These are phyloP conservation scores for Xenops minutus DNA, from an alignment of 2,797 vertebrate genomes.

Conservation along the genomic window DNA sequence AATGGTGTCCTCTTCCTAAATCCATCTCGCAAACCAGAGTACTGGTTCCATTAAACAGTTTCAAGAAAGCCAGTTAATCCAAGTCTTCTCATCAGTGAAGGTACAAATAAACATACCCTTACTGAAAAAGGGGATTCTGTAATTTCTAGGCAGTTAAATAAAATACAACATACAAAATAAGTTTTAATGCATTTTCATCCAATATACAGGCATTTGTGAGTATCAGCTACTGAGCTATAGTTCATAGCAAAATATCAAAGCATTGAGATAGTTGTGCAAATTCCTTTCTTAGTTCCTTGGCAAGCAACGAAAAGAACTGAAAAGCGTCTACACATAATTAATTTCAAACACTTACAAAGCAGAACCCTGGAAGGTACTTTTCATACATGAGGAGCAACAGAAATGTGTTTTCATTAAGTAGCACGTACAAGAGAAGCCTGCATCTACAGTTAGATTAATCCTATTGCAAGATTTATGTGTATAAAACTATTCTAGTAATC, in stretches of 20 bases:
- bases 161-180: conserved; percentile 28
- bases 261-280: background rate
- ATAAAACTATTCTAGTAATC: background rate
- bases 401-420: background rate
- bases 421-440: background rate
- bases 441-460: background rate
- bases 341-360: background rate
- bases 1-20: background rate
- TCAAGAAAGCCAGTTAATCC: background rate
- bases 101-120: background rate
- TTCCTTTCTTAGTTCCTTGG: conserved; percentile 8
- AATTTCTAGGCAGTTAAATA: background rate
- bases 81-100: background rate
- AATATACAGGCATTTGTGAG: conserved; percentile 30
- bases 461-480: background rate
- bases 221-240: conserved; percentile 56
- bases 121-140: background rate
- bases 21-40: background rate
- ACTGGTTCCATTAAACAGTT: background rate
- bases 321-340: background rate
- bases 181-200: conserved; percentile 31
- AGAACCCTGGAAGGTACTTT: background rate
- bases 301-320: background rate
- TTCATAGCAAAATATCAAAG: conserved; percentile 5
- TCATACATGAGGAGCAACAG: background rate